Evolutionary conservation across 2,797 vertebrate species (phyloP), one percentile per base, ranked within the genome.

Genomic region (Syngnathus rostellatus): DNA sequence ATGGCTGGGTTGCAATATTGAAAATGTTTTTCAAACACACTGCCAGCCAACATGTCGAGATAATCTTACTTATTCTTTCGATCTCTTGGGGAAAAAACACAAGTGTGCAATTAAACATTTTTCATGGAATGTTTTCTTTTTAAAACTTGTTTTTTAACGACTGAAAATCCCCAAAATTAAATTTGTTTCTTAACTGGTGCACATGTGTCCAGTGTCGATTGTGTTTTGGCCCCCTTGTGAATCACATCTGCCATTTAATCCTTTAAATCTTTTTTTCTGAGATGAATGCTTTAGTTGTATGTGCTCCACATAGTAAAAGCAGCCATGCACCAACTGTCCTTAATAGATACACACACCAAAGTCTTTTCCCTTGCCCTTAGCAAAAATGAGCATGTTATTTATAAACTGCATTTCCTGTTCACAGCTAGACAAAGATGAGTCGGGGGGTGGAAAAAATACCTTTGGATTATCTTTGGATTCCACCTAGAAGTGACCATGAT

Each of bases 361-460:
- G 60, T 66, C 70, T 63, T 68, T 67, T 66, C 39, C 57, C 72
- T 69, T 76, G 78, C 75, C 77, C 72, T 69, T 67, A 69, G 72
- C 63, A 72, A 74, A 86, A 83, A 76, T 70, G 54, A 76, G 71
- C 50, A 62, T 81, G 85, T 85, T 90, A 90, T 90, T 89, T 90
- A 87, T 89, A 89, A 87, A 83, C 81, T 78, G 81, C 68, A 84
- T 85, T 89, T 89, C 85, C 85, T 88, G 82, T 83, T 82, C 81
- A 82, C 82, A 81, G 76, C 76, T 75, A 69, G 61, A 68, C 8
- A 23, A 70, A 75, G 78, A 85, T 81, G 70, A 39, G 21, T 37
- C 46, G 41, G 53, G 68, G 68, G 31, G 23, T 23, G 31, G 31
- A 62, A 41, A 65, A 43, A 48, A 19, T 72, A 41, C 17, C 31